Evolutionary conservation across 2,888 invertebrate genomes (phyloP).

Genomic region (Tryphoninae sp.): DNA sequence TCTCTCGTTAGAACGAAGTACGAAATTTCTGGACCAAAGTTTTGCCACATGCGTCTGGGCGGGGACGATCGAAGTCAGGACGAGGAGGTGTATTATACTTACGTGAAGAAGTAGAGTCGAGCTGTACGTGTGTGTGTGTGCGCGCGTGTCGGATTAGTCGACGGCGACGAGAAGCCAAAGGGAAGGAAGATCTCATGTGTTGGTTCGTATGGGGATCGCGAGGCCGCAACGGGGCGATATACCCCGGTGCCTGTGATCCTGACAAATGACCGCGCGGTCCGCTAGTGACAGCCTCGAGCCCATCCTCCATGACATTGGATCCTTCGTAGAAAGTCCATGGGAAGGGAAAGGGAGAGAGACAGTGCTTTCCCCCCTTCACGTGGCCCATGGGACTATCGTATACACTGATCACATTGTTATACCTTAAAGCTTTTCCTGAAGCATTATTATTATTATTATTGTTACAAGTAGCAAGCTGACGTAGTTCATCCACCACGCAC

Average conservation of each 20-base stretch:
- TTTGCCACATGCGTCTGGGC: neutral
- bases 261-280: constrained; percentile 79
- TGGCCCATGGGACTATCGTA: constrained; percentile 62
- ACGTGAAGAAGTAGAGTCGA: neutral
- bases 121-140: constrained; percentile 7
- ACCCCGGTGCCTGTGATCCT: constrained; percentile 74
- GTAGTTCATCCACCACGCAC: neutral
- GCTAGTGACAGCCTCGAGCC: constrained; percentile 77
- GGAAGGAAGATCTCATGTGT: constrained; percentile 64
- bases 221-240: constrained; percentile 54
- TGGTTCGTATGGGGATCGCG: constrained; percentile 43
- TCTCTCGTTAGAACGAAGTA: constrained; percentile 25
- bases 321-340: constrained; percentile 55
- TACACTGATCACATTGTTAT: constrained; percentile 59
- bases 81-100: constrained; percentile 40
- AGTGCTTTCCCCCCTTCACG: constrained; percentile 25
- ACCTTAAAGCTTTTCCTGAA: constrained; percentile 20
- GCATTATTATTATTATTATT: constrained; percentile 61
- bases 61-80: constrained; percentile 36
- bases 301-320: constrained; percentile 73
- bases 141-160: constrained; percentile 49
- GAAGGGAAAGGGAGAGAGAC: neutral
- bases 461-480: constrained; percentile 52
- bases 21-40: constrained; percentile 48
- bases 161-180: constrained; percentile 50